phyloP scores from a whole-genome alignment of 2,888 invertebrate genomes.

The Cephalotes varians region DNA sequence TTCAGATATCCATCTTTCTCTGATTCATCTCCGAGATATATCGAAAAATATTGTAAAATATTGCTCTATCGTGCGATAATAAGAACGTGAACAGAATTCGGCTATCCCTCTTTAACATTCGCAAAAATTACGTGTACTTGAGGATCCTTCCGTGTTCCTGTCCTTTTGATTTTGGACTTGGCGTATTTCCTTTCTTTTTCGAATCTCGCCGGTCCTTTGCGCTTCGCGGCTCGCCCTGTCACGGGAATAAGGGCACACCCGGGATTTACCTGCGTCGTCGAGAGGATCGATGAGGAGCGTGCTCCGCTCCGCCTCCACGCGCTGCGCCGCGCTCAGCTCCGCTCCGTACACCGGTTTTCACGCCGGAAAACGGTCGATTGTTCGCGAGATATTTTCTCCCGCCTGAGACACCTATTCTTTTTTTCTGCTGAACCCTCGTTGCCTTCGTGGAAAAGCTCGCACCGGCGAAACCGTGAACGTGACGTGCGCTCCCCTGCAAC shows the following conservation, averaged over 20 bases:
- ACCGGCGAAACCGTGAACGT: constrained; percentile 24
- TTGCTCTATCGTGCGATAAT: background rate
- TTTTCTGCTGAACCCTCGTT: background rate
- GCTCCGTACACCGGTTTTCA: constrained; percentile 8
- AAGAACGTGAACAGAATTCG: background rate
- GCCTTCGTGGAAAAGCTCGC: background rate
- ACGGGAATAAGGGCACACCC: constrained; percentile 18
- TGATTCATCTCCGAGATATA: background rate
- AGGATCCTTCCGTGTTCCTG: too few relatives aligned
- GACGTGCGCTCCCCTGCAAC: background rate
- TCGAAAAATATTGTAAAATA: background rate
- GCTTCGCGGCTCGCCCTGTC: background rate
- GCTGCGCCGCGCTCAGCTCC: constrained; percentile 4
- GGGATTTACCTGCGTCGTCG: constrained; percentile 42
- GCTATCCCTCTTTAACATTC: background rate
- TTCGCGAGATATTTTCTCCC: background rate
- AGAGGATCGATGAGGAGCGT: constrained; percentile 41
- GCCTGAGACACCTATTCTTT: background rate
- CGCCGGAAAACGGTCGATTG: background rate
- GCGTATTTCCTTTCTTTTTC: background rate
- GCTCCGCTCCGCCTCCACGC: constrained; percentile 23
- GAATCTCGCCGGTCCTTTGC: background rate
- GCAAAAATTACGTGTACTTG: background rate
- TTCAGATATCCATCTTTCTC: too few relatives aligned
- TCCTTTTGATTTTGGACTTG: background rate